These are phyloP conservation scores for Corvus moneduloides DNA, from an alignment of 2,113 vertebrate genomes.

Conservation along the genomic window DNA sequence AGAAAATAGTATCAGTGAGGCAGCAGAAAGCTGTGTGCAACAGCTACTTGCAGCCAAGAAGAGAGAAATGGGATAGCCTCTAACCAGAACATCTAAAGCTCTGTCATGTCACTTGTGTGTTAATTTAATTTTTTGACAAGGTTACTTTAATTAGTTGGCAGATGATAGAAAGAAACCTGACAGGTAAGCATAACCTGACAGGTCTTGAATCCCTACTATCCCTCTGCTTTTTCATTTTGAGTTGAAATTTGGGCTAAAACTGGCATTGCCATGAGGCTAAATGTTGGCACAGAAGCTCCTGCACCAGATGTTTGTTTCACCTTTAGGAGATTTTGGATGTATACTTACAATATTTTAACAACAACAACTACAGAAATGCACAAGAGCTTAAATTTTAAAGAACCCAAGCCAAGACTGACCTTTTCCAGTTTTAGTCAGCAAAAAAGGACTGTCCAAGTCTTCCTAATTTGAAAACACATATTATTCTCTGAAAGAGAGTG, in stretches of 20 bases:
- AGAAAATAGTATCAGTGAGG: neutral
- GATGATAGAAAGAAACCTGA: slow-evolving; percentile 2
- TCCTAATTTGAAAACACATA: neutral
- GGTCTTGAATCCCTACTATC: neutral
- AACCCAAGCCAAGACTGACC: neutral
- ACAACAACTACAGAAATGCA: neutral
- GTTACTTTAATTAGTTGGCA: slow-evolving; percentile 49
- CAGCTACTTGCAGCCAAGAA: neutral
- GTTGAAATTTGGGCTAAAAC: neutral
- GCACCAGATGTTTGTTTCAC: slow-evolving; percentile 16
- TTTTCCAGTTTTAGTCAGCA: neutral
- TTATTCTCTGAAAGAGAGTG: neutral
- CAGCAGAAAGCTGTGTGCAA: neutral
- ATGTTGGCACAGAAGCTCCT: neutral
- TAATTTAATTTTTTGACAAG: slow-evolving; percentile 39
- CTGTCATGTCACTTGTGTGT: neutral
- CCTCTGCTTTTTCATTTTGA: neutral
- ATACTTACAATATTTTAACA: neutral
- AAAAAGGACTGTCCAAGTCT: neutral
- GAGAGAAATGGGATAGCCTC: neutral
- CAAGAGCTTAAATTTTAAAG: neutral
- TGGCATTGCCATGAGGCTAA: neutral
- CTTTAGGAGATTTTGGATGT: neutral
- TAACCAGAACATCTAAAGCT: neutral
- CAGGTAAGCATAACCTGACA: slow-evolving; percentile 9